A percentile compares a stretch with the other conserved stretches of the same genome.
These are phyloP conservation scores for Benitochromis conjunctus DNA, from an alignment of 2,113 vertebrate species.

Conservation along the genomic window DNA sequence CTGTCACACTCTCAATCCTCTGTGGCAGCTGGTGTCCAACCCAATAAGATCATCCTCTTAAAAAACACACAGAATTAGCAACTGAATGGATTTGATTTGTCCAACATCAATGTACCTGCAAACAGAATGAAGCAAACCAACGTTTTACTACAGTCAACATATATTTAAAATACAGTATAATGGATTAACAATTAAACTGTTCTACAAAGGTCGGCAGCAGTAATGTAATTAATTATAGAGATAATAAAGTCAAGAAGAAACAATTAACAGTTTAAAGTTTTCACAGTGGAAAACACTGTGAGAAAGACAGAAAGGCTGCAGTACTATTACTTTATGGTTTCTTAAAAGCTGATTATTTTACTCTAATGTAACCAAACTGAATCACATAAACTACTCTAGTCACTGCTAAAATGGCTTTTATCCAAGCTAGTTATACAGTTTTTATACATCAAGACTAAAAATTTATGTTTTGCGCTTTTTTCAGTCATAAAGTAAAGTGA, in stretches of 20 bases:
- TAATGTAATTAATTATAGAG: neutral
- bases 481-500: neutral
- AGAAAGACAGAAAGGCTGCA: neutral
- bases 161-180: neutral
- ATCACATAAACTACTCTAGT: neutral
- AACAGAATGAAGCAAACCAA: neutral
- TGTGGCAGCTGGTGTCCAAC: slow-evolving; percentile 38
- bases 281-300: neutral
- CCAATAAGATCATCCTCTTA: neutral
- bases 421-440: neutral
- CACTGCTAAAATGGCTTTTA: neutral
- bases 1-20: slow-evolving; percentile 38
- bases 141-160: neutral
- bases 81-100: neutral
- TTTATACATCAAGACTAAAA: neutral
- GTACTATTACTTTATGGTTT: neutral
- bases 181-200: neutral
- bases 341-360: neutral
- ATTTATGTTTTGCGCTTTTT: neutral
- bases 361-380: neutral
- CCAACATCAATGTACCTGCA: neutral
- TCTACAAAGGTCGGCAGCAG: neutral
- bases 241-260: neutral
- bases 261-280: neutral
- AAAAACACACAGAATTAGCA: slow-evolving; percentile 12